Evolutionary conservation across 2,113 vertebrate species (phyloP).

Genomic region (Pelmatolapia mariae): DNA sequence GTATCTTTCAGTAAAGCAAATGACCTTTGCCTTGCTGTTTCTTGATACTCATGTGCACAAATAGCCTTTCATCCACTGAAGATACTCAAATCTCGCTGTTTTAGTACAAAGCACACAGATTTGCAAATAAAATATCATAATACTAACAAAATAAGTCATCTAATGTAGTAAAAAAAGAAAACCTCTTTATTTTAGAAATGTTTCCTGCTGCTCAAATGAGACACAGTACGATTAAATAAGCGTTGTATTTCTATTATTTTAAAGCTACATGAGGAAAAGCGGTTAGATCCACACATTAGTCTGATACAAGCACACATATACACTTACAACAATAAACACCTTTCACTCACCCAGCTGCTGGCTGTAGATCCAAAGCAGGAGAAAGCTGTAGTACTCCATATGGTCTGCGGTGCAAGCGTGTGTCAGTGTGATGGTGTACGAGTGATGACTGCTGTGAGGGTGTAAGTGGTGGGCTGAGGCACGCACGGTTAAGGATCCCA

Average conservation of each 20-base stretch:
- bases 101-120: not conserved
- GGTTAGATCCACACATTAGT: not conserved
- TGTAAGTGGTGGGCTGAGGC: conserved; percentile 49
- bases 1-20: not conserved
- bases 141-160: not conserved
- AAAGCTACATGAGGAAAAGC: not conserved
- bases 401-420: conserved; percentile 43
- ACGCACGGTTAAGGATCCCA: conserved; percentile 59
- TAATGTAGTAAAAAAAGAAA: not conserved
- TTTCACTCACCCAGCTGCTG: conserved; percentile 82
- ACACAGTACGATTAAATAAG: not conserved
- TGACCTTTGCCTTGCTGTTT: conserved; percentile 11
- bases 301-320: not conserved
- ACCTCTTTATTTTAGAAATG: not conserved
- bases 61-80: not conserved
- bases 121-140: not conserved
- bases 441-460: conserved; percentile 35
- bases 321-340: not conserved
- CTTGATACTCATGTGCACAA: not conserved
- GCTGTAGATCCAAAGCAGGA: conserved; percentile 84
- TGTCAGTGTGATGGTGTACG: conserved; percentile 7
- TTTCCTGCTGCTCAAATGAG: not conserved
- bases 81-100: not conserved
- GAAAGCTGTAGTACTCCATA: conserved; percentile 84
- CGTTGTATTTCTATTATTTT: not conserved